phyloP scores from a whole-genome alignment of 2,113 vertebrate genomes.

The Lepisosteus oculatus region DNA sequence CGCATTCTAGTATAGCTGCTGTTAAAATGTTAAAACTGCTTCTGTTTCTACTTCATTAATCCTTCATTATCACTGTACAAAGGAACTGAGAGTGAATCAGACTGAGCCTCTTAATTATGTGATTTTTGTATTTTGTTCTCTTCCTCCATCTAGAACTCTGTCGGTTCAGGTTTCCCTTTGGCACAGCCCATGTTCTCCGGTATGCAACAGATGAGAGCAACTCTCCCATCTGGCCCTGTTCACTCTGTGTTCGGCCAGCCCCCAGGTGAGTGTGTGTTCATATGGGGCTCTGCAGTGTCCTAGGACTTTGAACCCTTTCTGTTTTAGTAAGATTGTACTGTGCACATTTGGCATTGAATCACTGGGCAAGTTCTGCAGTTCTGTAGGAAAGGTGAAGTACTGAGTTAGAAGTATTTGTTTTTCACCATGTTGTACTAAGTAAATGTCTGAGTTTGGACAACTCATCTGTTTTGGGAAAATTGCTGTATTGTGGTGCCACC shows the following conservation, averaged over 20 bases:
- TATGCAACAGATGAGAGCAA: conserved; percentile 67
- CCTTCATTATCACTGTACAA: no score
- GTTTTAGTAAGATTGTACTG: background rate
- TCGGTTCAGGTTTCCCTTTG: conserved; percentile 79
- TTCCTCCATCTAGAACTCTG: conserved; percentile 65
- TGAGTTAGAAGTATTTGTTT: background rate
- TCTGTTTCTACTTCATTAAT: no score
- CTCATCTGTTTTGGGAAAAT: no score
- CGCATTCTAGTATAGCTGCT: no score
- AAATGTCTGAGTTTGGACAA: no score
- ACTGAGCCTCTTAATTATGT: no score
- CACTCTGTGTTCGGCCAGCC: conserved; percentile 69
- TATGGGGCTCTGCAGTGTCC: background rate
- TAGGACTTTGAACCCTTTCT: background rate
- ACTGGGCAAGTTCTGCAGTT: no score
- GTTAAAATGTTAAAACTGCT: no score
- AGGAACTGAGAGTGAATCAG: no score
- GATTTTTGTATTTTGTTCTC: no score
- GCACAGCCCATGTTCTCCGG: conserved; percentile 76
- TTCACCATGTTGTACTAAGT: background rate
- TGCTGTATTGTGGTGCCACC: no score
- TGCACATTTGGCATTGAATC: background rate
- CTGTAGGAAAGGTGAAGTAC: no score
- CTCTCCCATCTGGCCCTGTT: conserved; percentile 67
- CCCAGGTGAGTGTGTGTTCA: conserved; percentile 54